Conservation (phyloP, 2,888 invertebrate genomes). For the Cryptus armator region DNA sequence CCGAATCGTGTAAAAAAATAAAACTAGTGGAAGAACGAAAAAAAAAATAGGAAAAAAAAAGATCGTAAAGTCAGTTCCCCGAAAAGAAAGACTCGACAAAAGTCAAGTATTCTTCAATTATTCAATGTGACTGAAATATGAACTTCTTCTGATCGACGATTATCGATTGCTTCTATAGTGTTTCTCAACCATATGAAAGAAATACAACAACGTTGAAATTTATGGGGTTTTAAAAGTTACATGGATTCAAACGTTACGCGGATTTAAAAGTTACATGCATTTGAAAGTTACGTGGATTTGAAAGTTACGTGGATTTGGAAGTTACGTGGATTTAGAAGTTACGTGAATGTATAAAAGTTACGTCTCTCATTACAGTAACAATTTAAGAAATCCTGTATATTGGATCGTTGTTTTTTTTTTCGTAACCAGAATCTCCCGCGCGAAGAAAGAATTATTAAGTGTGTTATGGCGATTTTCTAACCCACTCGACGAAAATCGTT, state of each 20-base stretch:
- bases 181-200: constrained; percentile 18
- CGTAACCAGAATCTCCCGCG: background rate
- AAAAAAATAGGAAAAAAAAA: constrained; percentile 20
- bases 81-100: constrained; percentile 54
- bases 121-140: constrained; percentile 58
- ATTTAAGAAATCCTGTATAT: constrained; percentile 81
- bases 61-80: constrained; percentile 37
- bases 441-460: background rate
- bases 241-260: too few species aligned
- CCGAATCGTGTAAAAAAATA: constrained; percentile 29
- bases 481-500: too few species aligned
- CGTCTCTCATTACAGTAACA: constrained; percentile 82
- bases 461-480: too few species aligned
- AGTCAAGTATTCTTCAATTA: constrained; percentile 65
- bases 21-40: background rate
- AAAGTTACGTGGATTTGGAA: too few species aligned
- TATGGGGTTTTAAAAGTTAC: too few species aligned
- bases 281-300: too few species aligned
- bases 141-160: constrained; percentile 53
- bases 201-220: constrained; percentile 31
- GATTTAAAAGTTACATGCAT: too few species aligned
- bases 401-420: constrained; percentile 59
- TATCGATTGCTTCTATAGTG: constrained; percentile 36
- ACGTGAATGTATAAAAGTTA: constrained; percentile 80
- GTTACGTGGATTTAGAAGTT: too few species aligned